Conservation (phyloP, 2,888 invertebrate genomes). For the Habrosyne pyritoides region DNA sequence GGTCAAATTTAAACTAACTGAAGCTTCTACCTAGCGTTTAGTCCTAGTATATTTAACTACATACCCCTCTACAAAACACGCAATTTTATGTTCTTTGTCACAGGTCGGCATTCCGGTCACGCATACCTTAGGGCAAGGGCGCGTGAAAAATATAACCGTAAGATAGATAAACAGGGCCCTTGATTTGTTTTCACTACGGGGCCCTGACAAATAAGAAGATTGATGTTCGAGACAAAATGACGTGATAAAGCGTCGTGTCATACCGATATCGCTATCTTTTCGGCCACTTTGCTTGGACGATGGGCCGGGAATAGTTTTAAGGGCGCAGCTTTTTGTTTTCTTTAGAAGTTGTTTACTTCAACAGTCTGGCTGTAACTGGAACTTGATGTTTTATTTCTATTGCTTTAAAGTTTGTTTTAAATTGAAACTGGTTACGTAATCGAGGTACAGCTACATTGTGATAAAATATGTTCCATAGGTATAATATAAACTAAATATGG, state of each 20-base stretch:
- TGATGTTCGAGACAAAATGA: conserved; percentile 28
- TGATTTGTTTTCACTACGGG: conserved; percentile 56
- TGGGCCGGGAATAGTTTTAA: neutral
- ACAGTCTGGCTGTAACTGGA: no score
- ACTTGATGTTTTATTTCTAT: no score
- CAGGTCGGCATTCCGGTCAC: conserved; percentile 47
- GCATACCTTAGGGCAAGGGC: conserved; percentile 39
- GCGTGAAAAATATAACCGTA: conserved; percentile 59
- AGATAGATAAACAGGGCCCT: conserved; percentile 52
- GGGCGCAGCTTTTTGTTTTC: neutral
- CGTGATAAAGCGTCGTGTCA: conserved; percentile 13
- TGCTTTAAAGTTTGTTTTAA: no score
- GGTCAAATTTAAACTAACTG: no score
- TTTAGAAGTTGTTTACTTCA: neutral
- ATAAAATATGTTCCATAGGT: no score
- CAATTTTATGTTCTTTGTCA: conserved; percentile 27
- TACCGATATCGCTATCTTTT: neutral
- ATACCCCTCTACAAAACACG: conserved; percentile 25
- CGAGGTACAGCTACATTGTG: no score
- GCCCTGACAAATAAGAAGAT: conserved; percentile 41
- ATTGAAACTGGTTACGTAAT: no score
- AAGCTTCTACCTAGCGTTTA: no score
- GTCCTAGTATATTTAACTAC: neutral
- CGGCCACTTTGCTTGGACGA: neutral
- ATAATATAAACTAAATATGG: no score